Percentiles rank a stretch among this genome's conserved stretches.
Conservation (phyloP, 2,888 invertebrate genomes). For the Halictus ligatus region DNA sequence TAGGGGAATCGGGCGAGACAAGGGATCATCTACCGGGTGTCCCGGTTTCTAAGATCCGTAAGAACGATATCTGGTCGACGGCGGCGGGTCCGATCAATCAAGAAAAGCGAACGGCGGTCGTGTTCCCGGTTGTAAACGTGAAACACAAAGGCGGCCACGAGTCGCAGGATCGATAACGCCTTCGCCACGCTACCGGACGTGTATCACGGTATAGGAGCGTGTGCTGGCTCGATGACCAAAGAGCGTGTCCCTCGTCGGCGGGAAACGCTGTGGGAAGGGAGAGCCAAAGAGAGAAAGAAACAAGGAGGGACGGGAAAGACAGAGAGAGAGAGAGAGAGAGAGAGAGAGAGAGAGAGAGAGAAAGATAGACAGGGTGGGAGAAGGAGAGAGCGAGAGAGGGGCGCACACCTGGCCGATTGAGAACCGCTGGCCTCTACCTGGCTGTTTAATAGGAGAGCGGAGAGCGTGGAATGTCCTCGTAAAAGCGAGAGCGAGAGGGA, state of each 20-base stretch:
- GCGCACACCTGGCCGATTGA: constrained; percentile 33
- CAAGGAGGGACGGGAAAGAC: neutral
- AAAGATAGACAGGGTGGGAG: neutral
- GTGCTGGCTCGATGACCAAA: constrained; percentile 44
- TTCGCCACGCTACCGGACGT: constrained; percentile 52
- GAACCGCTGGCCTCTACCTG: constrained; percentile 67
- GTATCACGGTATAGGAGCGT: constrained; percentile 18
- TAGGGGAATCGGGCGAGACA: neutral
- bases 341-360: neutral
- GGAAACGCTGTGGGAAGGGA: neutral
- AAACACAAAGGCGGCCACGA: constrained; percentile 48
- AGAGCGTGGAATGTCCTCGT: constrained; percentile 68
- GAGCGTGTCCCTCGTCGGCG: constrained; percentile 14
- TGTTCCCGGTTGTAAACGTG: constrained; percentile 19
- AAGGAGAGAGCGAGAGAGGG: neutral
- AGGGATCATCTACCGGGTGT: neutral
- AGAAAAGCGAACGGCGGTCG: constrained; percentile 19
- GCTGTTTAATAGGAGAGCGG: constrained; percentile 59
- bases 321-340: neutral
- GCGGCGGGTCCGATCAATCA: constrained; percentile 21
- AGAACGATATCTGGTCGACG: neutral
- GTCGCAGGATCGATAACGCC: constrained; percentile 60
- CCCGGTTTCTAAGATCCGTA: neutral
- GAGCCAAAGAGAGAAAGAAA: neutral
- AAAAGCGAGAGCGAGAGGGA: constrained; percentile 61